Evolutionary conservation across 1,140 invertebrate genomes (phyloP).

Genomic region (Heliothis virescens): DNA sequence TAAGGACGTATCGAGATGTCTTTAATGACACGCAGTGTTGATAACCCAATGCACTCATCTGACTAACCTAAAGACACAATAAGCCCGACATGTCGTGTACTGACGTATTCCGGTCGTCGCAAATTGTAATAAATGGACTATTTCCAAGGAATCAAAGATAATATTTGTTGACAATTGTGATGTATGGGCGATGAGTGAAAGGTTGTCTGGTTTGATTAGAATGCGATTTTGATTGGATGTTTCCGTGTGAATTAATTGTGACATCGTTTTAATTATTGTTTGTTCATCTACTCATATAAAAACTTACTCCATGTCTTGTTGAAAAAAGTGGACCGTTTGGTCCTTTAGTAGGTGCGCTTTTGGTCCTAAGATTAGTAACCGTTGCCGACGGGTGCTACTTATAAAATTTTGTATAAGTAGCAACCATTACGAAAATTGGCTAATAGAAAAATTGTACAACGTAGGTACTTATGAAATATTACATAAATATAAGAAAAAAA

Average conservation of each 20-base stretch:
- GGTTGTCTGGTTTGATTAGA: constrained; percentile 27
- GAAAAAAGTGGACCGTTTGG: background rate
- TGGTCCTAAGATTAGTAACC: background rate
- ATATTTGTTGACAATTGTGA: constrained; percentile 39
- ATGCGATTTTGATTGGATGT: background rate
- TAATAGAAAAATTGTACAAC: constrained; percentile 26
- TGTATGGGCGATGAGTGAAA: background rate
- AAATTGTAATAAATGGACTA: constrained; percentile 47
- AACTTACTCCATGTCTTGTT: no score
- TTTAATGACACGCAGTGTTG: constrained; percentile 53
- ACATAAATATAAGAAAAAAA: constrained; percentile 26
- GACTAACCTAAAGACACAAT: constrained; percentile 68
- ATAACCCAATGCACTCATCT: constrained; percentile 64
- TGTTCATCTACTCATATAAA: no score
- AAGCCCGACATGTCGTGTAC: constrained; percentile 57
- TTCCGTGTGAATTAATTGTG: background rate
- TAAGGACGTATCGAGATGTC: constrained; percentile 40
- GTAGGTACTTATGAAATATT: constrained; percentile 28
- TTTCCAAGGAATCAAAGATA: constrained; percentile 47
- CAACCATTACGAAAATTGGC: background rate
- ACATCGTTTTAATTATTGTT: no score
- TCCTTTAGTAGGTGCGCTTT: background rate
- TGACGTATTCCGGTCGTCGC: constrained; percentile 43
- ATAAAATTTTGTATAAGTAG: background rate
- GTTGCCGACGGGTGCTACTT: background rate